Evolutionary conservation across 2,797 vertebrate species (phyloP).

Genomic region (Acridotheres tristis): DNA sequence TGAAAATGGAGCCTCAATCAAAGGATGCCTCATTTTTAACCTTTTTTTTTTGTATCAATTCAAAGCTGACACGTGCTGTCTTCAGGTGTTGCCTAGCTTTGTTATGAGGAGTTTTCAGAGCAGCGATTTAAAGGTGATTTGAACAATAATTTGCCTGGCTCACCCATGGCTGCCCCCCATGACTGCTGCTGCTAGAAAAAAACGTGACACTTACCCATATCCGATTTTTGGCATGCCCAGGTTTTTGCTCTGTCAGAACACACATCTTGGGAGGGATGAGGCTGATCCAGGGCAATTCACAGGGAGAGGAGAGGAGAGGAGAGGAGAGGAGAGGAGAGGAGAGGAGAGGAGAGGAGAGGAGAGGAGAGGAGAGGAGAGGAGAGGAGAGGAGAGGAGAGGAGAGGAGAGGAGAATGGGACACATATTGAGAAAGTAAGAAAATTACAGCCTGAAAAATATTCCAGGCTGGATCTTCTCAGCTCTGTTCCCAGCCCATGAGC

Average conservation of each 20-base stretch:
- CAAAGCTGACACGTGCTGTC: background rate
- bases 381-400: too few species aligned
- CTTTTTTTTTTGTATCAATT: background rate
- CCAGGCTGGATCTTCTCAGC: too few species aligned
- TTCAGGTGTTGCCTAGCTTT: background rate
- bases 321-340: too few species aligned
- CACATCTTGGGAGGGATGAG: background rate
- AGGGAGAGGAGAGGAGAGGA: background rate
- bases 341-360: too few species aligned
- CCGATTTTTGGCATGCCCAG: background rate
- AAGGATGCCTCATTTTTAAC: background rate
- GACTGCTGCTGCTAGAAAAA: background rate
- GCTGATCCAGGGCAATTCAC: background rate
- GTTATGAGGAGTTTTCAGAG: background rate
- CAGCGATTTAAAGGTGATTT: background rate
- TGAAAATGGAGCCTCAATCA: background rate
- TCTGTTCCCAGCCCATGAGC: too few species aligned
- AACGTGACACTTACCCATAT: background rate
- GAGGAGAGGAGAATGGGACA: background rate
- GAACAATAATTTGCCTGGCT: background rate
- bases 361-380: too few species aligned
- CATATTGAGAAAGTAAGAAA: too few species aligned
- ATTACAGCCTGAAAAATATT: too few species aligned
- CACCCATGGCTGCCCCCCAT: background rate
- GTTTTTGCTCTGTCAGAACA: background rate